phyloP scores from a whole-genome alignment of 2,797 vertebrate species.

The Fundulus diaphanus region DNA sequence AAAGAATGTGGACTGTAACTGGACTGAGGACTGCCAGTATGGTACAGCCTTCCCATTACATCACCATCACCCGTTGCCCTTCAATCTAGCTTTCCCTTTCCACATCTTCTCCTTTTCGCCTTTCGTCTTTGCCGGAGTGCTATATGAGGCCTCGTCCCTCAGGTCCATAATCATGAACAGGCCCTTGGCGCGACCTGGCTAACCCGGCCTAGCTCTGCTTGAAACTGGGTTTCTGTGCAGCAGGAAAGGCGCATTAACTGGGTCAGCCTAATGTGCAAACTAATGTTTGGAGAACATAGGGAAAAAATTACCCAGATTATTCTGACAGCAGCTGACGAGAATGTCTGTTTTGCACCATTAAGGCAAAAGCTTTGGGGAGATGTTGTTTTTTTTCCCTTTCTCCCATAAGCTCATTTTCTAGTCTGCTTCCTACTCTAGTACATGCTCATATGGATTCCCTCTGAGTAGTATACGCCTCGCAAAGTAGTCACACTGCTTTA shows the following conservation, averaged over 20 bases:
- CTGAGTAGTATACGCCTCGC: constrained; percentile 19
- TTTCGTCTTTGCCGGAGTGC: constrained; percentile 21
- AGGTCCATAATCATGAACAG: constrained; percentile 91
- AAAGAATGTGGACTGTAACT: constrained; percentile 53
- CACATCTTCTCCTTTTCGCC: constrained; percentile 33
- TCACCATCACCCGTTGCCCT: constrained; percentile 36
- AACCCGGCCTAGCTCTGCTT: constrained; percentile 41
- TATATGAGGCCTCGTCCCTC: constrained; percentile 86
- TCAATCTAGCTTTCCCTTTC: constrained; percentile 30
- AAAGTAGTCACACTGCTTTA: not conserved
- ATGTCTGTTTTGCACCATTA: constrained; percentile 85
- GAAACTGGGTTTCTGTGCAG: constrained; percentile 68
- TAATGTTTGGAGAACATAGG: constrained; percentile 91
- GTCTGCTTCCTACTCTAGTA: constrained; percentile 80
- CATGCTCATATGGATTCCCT: constrained; percentile 59
- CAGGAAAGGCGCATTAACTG: constrained; percentile 89
- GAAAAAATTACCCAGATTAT: constrained; percentile 89
- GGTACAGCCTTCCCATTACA: constrained; percentile 60
- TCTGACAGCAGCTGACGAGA: constrained; percentile 87
- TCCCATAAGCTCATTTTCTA: constrained; percentile 84
- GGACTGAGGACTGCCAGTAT: constrained; percentile 64
- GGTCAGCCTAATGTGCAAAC: constrained; percentile 90
- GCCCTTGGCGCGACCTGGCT: constrained; percentile 72
- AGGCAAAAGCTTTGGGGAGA: constrained; percentile 73
- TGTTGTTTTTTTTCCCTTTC: constrained; percentile 27